Evolutionary conservation across 1,140 invertebrate species (phyloP).

Genomic region (Berghia stephanieae): DNA sequence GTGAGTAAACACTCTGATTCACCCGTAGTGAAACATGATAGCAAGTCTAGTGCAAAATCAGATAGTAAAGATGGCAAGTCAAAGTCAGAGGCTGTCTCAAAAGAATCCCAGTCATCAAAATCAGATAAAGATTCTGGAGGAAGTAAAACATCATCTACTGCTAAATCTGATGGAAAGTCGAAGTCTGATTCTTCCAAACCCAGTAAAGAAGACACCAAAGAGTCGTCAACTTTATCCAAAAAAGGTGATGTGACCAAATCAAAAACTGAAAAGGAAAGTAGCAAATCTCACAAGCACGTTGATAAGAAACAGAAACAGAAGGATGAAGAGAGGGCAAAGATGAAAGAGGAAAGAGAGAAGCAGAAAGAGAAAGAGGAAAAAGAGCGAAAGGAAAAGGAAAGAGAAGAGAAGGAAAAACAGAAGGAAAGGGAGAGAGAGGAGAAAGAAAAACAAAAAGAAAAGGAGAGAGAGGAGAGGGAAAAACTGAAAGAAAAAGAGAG

Average conservation of each 20-base stretch:
- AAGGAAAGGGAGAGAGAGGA: conserved; percentile 17
- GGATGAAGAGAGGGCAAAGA: conserved; percentile 20
- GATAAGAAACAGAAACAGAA: conserved; percentile 19
- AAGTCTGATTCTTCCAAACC: conserved; percentile 52
- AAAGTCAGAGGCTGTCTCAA: background rate
- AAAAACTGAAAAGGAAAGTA: conserved; percentile 21
- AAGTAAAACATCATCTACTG: background rate
- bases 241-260: too few species aligned
- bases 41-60: background rate
- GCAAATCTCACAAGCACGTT: conserved; percentile 27
- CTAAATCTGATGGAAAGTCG: conserved; percentile 26
- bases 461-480: conserved; percentile 20
- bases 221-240: too few species aligned
- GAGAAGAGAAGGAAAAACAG: too few species aligned
- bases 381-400: too few species aligned
- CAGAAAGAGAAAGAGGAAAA: conserved; percentile 29
- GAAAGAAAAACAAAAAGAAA: conserved; percentile 33
- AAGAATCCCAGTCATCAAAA: background rate
- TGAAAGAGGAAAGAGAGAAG: conserved; percentile 36
- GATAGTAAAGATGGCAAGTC: background rate
- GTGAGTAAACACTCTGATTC: background rate
- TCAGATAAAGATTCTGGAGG: background rate
- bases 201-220: conserved; percentile 18
- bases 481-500: conserved; percentile 39
- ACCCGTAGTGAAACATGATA: conserved; percentile 5